Evolutionary conservation across 1,140 invertebrate genomes (phyloP), one percentile per base, ranked within the genome.

Genomic region (Melanaphis sacchari): DNA sequence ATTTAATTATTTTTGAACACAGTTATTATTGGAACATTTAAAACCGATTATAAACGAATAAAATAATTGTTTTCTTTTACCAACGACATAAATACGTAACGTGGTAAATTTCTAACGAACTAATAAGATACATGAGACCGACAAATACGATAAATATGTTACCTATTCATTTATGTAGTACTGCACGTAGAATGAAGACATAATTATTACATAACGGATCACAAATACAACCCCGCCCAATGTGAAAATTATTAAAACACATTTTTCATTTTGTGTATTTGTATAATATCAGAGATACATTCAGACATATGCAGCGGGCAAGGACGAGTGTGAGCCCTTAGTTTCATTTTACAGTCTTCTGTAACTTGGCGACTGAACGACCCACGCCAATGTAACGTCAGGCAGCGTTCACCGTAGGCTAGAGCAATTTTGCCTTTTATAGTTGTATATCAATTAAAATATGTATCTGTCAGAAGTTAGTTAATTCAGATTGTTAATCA

Each of bases 271-370:
- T 92, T 92, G 31, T 92, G 49, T 24, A 82, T 91, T 92, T 92
- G 31, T 92, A 82, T 24, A 82, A 49, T 92, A 52, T 46, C 22
- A 31, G 90, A 66, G 76, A 92, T 92, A 52, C 76, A 82, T 82
- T 82, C 76, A 91, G 41, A 82, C 90, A 91, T 46, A 91, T 92
- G 76, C 46, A 82, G 38, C 18, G 66, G 66, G 49, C 31, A 52
- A 93, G 76, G 76, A 81, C 81, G 46, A 93, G 24, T 22, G 59
- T 76, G 31, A 85, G 81, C 91, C 91, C 91, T 93, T 93, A 93
- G 91, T 93, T 85, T 85, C 91, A 93, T 93, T 93, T 93, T 93
- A 93, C 91, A 54, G 91, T 93, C 91, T 93, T 93, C 91, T 31
- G 43, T 93, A 40, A 84, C n/a, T 92, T 82, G 91, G 31, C 76